These are phyloP conservation scores for Echinarachnius parma DNA, from an alignment of 53 echinoderm and acorn worm species.

Conservation along the genomic window DNA sequence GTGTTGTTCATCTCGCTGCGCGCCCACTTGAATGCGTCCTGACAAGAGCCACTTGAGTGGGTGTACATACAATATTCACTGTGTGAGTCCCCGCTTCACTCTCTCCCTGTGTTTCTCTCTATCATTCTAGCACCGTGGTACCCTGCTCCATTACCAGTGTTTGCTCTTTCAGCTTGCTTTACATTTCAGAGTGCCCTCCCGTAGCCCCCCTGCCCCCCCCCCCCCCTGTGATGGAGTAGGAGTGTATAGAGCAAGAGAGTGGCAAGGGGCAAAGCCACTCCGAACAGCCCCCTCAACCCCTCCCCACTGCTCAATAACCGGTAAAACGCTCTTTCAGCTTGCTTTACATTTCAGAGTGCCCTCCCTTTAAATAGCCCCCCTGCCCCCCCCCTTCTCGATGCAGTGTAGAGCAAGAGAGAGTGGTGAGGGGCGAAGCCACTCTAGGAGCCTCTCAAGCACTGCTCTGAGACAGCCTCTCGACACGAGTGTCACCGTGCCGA, in stretches of 20 bases:
- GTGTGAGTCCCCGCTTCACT: slow-evolving; percentile 33
- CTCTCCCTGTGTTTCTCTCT: too few relatives aligned
- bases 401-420: slow-evolving; percentile 13
- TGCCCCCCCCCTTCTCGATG: too few relatives aligned
- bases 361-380: too few relatives aligned
- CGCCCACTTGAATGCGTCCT: slow-evolving; percentile 33
- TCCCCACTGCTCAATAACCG: too few relatives aligned
- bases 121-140: slow-evolving; percentile 12
- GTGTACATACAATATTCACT: slow-evolving; percentile 50
- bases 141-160: slow-evolving; percentile 51
- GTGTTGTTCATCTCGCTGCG: slow-evolving; percentile 8
- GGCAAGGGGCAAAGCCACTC: too few relatives aligned
- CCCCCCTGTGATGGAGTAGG: not conserved
- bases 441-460: slow-evolving; percentile 9
- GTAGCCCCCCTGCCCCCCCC: slow-evolving; percentile 19
- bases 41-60: slow-evolving; percentile 44
- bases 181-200: slow-evolving; percentile 40
- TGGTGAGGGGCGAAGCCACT: slow-evolving; percentile 13
- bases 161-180: slow-evolving; percentile 48
- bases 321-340: too few relatives aligned
- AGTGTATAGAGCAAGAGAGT: not conserved
- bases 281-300: too few relatives aligned
- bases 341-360: too few relatives aligned
- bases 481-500: slow-evolving; percentile 51
- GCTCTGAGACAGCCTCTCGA: slow-evolving; percentile 41